Evolutionary conservation across 2,797 vertebrate genomes (phyloP), one percentile per base, ranked within the genome.

Genomic region (Siniperca undulata): DNA sequence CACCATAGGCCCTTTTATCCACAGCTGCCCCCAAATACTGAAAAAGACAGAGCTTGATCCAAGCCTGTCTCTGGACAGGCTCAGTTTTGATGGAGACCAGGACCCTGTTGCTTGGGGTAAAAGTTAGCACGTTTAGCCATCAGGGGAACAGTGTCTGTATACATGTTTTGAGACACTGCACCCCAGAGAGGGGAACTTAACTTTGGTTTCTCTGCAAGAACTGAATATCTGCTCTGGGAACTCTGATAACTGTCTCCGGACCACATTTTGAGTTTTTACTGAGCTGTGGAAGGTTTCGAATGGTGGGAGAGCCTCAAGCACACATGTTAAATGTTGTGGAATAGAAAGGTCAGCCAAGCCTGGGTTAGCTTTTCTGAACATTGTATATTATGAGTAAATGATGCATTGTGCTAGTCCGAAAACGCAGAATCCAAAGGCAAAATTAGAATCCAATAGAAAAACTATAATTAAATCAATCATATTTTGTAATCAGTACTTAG

Each of bases 61-160:
- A 83, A 80, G 82, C 19, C 22, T 73, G 80, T 90, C 80, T 87
- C 86, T 94, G 88, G 84, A 81, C 48, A 82, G 77, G 40, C 87
- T 91, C 70, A 72, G 70, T 86, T 84, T 83, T 92, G 92, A 91
- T 83, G 80, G 83, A 92, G 81, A 85, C 74, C 92, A 93, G 91
- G 83, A 79, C 81, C 76, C 59, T 74, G 40, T 69, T 69, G 59
- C 73, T 85, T 61, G 66, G 56, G 78, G 86, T 89, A 82, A 87
- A 91, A 82, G 81, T 91, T 92, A 91, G 80, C 91, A 86, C 74
- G 38, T 90, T 30, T 84, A 87, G 74, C 87, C 86, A 82, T 82
- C 61, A 69, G 80, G 79, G 82, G 84, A 89, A 78, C 70, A 12
- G 52, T 64, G 74, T 82, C 82, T 85, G 66, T 79, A 68, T 75